Evolutionary conservation across 2,113 vertebrate genomes (phyloP).

Genomic region (Chelonoidis abingdonii): DNA sequence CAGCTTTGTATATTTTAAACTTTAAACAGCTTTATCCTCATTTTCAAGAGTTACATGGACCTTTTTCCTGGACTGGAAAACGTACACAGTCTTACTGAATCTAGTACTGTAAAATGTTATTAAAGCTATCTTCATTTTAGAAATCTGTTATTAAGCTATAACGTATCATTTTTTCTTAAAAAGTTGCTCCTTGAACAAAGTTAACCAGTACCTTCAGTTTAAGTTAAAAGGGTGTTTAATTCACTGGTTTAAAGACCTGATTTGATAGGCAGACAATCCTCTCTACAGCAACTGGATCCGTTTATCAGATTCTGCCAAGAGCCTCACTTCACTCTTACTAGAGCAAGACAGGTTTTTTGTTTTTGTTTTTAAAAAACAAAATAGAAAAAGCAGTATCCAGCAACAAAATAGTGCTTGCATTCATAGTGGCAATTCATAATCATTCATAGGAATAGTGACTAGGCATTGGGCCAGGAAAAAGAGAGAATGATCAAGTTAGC

Average conservation of each 20-base stretch:
- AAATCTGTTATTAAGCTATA: not conserved
- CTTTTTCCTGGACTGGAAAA: not conserved
- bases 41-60: not conserved
- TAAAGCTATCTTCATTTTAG: not conserved
- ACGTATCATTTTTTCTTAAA: not conserved
- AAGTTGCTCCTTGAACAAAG: not conserved
- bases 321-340: not conserved
- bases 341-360: not conserved
- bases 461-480: not conserved
- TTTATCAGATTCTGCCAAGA: not conserved
- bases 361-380: not conserved
- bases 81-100: not conserved
- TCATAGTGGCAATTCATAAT: not conserved
- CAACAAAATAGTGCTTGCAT: not conserved
- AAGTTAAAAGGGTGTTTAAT: not conserved
- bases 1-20: not conserved
- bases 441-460: not conserved
- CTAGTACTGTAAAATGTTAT: not conserved
- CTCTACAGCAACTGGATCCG: not conserved
- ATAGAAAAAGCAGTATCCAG: not conserved
- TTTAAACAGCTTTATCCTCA: not conserved
- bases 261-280: not conserved
- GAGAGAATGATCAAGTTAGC: not conserved
- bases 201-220: not conserved
- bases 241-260: not conserved